Base-by-base conservation (phyloP, 2,888 invertebrate genomes). In the Girardia tigrina region DNA sequence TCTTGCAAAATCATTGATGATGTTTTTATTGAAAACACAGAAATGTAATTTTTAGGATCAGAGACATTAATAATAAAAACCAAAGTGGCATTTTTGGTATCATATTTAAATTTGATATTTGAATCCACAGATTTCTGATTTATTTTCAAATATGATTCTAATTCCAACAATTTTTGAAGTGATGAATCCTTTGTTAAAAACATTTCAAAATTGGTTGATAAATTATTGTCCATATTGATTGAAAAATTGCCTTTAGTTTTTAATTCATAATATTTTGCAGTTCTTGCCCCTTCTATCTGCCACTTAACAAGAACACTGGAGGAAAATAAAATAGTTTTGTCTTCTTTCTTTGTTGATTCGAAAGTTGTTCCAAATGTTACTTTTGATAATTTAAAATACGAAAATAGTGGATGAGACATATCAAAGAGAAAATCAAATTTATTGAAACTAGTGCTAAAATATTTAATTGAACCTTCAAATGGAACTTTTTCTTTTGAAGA, bases 361-460 rank as follows among this genome's bases (percentile, higher is more conserved):
- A 56, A 56, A n/a, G n/a, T 56, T 12, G 23, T 12, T 56, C 56
- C 56, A 4, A 56, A 56, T 20, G 23, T 56, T 8, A 56, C 4
- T n/a, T 56, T 56, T 16, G 56, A 4, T 8, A 56, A 8, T 56
- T 56, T 56, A 6, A 56, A 6, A 6, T 2, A 20, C 20, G 56
- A 56, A 20, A 56, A 56, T 56, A 56, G n/a, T 56, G 56, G 56
- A 56, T 56, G 56, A n/a, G 20, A 20, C 23, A 56, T 56, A 56
- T 56, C 56, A 56, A 56, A 56, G 23, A 20, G n/a, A 2, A 56
- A 20, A 16, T 56, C 56, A n/a, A 56, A 56, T 4, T 56, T 4
- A 12, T n/a, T 56, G 2, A 56, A 20, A 20, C 56, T 23, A n/a
- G 56, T 56, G 23, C 56, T 23, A 56, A 12, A 56, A 56, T 56